Evolutionary conservation across 2,113 vertebrate species (phyloP).

Genomic region (Sturnira hondurensis): DNA sequence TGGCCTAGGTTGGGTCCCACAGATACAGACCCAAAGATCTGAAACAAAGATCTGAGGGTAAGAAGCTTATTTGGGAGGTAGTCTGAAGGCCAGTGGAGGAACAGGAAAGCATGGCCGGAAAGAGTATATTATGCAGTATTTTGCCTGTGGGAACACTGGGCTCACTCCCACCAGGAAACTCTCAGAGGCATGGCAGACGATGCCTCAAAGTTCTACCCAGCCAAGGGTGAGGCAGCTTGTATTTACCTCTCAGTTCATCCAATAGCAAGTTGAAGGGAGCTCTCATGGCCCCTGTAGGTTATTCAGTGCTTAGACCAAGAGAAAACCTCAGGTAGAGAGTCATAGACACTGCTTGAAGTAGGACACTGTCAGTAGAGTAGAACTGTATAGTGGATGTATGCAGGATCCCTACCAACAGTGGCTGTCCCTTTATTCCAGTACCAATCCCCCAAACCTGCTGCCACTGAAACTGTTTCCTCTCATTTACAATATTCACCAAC

Average conservation of each 20-base stretch:
- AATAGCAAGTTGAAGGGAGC: background rate
- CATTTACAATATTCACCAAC: background rate
- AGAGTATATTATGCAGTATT: background rate
- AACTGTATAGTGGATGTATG: background rate
- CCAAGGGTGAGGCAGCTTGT: background rate
- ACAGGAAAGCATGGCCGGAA: background rate
- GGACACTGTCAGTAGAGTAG: background rate
- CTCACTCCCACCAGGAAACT: background rate
- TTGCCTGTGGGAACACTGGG: background rate
- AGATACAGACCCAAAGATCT: background rate
- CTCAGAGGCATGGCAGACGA: background rate
- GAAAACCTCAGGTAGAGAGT: background rate
- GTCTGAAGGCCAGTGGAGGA: background rate
- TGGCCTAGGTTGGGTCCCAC: background rate
- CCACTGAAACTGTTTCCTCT: background rate
- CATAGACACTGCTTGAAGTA: background rate
- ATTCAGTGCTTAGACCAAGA: background rate
- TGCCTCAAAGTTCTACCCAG: background rate
- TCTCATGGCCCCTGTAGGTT: background rate
- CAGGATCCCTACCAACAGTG: background rate
- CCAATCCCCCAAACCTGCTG: background rate
- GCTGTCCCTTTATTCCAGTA: background rate
- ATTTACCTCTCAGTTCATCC: background rate
- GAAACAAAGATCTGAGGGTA: background rate
- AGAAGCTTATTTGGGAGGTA: background rate